These are phyloP conservation scores for Thymelicus sylvestris DNA, from an alignment of 2,888 invertebrate species.

Conservation along the genomic window DNA sequence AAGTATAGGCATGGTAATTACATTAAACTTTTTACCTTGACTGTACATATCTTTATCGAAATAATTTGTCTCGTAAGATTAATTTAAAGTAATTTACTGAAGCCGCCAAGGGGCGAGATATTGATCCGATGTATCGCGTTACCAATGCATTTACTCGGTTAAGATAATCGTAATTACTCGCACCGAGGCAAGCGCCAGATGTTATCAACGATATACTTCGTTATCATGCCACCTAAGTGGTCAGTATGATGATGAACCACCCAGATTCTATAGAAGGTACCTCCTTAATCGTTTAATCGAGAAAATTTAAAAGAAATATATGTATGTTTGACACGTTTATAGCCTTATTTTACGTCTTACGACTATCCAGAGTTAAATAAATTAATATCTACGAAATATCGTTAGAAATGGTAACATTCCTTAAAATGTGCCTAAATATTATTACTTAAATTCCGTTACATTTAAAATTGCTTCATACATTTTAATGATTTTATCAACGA, in stretches of 20 bases:
- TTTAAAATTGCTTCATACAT: too few species aligned
- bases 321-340: too few species aligned
- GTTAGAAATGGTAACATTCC: too few species aligned
- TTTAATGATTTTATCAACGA: too few species aligned
- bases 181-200: constrained; percentile 39
- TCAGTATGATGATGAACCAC: constrained; percentile 10
- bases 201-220: constrained; percentile 32
- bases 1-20: neutral
- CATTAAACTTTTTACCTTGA: neutral
- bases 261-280: constrained; percentile 6
- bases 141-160: constrained; percentile 40
- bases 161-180: constrained; percentile 55
- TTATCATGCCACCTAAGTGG: constrained; percentile 25
- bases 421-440: too few species aligned
- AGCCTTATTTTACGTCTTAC: too few species aligned
- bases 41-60: neutral
- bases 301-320: too few species aligned
- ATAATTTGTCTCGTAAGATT: constrained; percentile 1
- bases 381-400: too few species aligned
- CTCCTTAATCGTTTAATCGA: too few species aligned
- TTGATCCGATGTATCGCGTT: constrained; percentile 19
- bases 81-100: constrained; percentile 15
- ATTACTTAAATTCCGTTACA: too few species aligned
- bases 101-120: constrained; percentile 18
- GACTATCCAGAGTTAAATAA: too few species aligned